Evolutionary conservation across 2,797 vertebrate species (phyloP).

Genomic region (Neoniphon sammara): DNA sequence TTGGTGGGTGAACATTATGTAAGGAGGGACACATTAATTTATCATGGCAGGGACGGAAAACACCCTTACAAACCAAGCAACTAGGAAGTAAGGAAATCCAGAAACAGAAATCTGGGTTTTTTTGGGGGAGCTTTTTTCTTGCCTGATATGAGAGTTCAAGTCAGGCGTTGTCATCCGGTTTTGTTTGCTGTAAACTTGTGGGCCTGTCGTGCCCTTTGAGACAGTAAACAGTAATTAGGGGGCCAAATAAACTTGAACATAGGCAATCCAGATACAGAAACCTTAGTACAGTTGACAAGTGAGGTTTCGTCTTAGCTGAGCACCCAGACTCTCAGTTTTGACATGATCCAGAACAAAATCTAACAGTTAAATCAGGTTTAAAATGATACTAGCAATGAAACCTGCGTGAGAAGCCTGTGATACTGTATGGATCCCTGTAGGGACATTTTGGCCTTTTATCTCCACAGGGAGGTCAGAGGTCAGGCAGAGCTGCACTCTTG

Average conservation of each 20-base stretch:
- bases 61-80: not conserved
- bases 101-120: no score
- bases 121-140: no score
- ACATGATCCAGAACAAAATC: not conserved
- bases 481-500: not conserved
- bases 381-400: not conserved
- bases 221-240: no score
- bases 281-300: no score
- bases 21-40: not conserved
- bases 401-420: not conserved
- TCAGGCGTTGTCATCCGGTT: no score
- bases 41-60: not conserved
- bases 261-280: no score
- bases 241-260: no score
- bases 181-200: no score
- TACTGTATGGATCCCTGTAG: not conserved
- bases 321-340: not conserved
- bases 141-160: no score
- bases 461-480: constrained; percentile 20
- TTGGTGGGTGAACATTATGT: not conserved
- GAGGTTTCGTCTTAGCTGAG: not conserved
- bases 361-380: not conserved
- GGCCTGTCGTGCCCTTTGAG: no score
- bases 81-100: not conserved
- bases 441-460: not conserved